phyloP scores from a whole-genome alignment of 2,113 vertebrate genomes.

The Microcebus murinus region DNA sequence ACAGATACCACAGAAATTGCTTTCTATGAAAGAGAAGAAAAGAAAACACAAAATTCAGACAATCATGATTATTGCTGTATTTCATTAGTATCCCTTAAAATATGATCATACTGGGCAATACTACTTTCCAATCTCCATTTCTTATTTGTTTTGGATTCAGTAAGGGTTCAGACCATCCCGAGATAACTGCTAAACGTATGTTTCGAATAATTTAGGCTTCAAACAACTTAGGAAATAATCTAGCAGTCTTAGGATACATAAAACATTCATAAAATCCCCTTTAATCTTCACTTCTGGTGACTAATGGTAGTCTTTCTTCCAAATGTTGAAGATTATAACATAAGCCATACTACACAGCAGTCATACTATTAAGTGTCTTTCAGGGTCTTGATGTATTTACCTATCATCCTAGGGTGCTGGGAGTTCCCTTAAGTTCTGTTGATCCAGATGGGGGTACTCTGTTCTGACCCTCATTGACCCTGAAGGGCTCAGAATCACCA shows the following conservation, averaged over 20 bases:
- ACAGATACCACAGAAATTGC: background rate
- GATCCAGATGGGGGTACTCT: background rate
- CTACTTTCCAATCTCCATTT: background rate
- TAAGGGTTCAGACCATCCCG: background rate
- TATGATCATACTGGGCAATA: background rate
- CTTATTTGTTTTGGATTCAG: slow-evolving; percentile 4
- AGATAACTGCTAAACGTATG: slow-evolving; percentile 33
- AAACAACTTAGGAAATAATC: background rate
- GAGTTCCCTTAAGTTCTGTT: background rate
- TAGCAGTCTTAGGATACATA: background rate
- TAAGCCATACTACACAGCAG: background rate
- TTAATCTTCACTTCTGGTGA: slow-evolving; percentile 2
- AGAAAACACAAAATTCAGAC: background rate
- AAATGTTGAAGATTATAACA: background rate
- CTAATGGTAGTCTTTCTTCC: background rate
- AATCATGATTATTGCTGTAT: background rate
- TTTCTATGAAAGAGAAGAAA: background rate
- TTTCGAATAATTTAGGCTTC: slow-evolving; percentile 29
- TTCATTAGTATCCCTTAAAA: background rate
- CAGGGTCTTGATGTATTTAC: background rate
- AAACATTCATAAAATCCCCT: slow-evolving; percentile 5
- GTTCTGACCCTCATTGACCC: background rate
- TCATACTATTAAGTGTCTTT: background rate
- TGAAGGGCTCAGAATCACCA: background rate
- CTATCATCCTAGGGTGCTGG: accelerated